Evolutionary conservation across 2,888 invertebrate species (phyloP), one percentile per base, ranked within the genome.

Genomic region (Acleris cristana): DNA sequence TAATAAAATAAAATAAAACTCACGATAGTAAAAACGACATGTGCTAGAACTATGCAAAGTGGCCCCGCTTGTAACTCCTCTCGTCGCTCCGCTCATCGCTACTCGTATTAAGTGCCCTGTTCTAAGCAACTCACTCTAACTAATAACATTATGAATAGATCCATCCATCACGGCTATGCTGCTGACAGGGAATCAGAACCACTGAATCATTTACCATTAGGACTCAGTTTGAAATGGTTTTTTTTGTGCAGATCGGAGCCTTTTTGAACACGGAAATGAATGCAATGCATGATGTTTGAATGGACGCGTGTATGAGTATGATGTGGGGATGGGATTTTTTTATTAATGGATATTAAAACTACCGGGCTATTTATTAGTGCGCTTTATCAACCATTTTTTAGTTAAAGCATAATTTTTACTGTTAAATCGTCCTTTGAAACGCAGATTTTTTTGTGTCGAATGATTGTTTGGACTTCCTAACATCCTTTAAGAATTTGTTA

Each of bases 61-160:
- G 14, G 40, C 14, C 40, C 40, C 14, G 40, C 40, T 34, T 3
- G 34, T 34, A 12, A 3, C 34, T 34, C 34, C 30, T 18, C 2
- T 34, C 18, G 30, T 18, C 55, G 34, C 34, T 49, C 34, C 34
- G 8, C n/a, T 34, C 14, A 40, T 18, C 63, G 56, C 51, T 56
- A 48, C 54, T 60, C 60, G 14, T 8, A 44, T 7, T 3, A 44
- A 60, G 19, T 2, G 16, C 21, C 55, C 49, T 49, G 5, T 19
- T 60, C 54, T 34, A 23, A 73, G 73, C 76, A 77, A 76, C 76
- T 74, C 71, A 74, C 72, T 73, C 72, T 72, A 74, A 76, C 77
- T 82, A 83, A 83, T 81, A 83, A 79, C 76, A 76, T 79, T 79
- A 79, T 79, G 80, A 82, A 83, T 82, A 76, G 77, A 74, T 72